A percentile compares a stretch with the other conserved stretches of the same genome.
Conservation (phyloP, 2,797 vertebrate genomes). For the Eulemur albifrons region DNA sequence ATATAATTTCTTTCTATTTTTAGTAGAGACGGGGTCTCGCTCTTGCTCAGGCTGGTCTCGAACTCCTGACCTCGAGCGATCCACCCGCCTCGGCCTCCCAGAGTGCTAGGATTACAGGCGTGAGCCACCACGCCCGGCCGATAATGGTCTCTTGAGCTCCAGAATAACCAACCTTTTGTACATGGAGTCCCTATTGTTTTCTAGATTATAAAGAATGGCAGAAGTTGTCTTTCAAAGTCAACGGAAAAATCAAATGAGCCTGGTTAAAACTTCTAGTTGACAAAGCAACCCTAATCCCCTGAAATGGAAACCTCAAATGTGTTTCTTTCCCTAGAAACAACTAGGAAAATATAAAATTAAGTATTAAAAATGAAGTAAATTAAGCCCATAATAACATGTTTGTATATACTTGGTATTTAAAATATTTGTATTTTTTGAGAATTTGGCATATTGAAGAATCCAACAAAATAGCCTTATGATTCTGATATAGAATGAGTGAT, state of each 20-base stretch:
- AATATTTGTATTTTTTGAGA: neutral
- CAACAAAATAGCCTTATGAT: too few species aligned
- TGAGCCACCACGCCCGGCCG: too few species aligned
- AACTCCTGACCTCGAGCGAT: too few species aligned
- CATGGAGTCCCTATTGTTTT: neutral
- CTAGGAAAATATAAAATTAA: neutral
- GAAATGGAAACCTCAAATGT: neutral
- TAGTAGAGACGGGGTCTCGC: too few species aligned
- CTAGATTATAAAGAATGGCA: neutral
- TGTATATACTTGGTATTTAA: neutral
- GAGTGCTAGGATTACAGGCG: too few species aligned
- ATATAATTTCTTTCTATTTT: too few species aligned
- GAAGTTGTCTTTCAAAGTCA: neutral
- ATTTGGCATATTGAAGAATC: neutral
- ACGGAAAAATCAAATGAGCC: neutral
- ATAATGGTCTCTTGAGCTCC: neutral
- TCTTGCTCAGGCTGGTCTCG: too few species aligned
- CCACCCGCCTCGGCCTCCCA: too few species aligned
- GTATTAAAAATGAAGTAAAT: neutral
- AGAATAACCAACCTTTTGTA: neutral
- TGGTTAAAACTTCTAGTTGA: neutral
- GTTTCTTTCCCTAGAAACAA: neutral
- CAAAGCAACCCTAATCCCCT: neutral
- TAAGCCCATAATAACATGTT: neutral
- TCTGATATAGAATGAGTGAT: neutral